Evolutionary conservation across 2,113 vertebrate species (phyloP).

Genomic region (Lophius piscatorius): DNA sequence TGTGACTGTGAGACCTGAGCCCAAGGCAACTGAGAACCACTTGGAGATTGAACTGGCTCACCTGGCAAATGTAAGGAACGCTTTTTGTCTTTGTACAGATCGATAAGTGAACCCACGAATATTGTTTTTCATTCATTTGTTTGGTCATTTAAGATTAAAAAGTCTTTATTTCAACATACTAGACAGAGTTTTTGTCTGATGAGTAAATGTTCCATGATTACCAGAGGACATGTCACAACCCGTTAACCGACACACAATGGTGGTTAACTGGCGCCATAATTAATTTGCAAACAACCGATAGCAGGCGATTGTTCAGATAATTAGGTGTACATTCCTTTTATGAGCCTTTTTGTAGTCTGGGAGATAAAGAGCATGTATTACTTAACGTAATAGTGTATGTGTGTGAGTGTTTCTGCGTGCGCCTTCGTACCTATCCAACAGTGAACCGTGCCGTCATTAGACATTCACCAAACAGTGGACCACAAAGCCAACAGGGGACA

Average conservation of each 20-base stretch:
- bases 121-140: not conserved
- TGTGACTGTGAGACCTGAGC: conserved; percentile 95
- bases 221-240: conserved; percentile 35
- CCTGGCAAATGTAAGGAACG: conserved; percentile 91
- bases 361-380: conserved; percentile 50
- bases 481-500: no score
- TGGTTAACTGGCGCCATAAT: conserved; percentile 75
- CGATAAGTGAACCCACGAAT: not conserved
- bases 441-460: no score
- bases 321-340: conserved; percentile 69
- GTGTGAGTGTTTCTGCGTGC: not conserved
- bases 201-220: conserved; percentile 34
- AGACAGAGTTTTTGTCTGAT: conserved; percentile 13
- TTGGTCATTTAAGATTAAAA: not conserved
- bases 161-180: not conserved
- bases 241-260: conserved; percentile 61
- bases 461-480: no score
- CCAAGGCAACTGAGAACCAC: conserved; percentile 87
- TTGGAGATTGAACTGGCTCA: conserved; percentile 98
- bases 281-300: conserved; percentile 64
- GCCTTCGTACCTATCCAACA: no score
- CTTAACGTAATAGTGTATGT: conserved; percentile 29
- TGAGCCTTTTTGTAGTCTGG: conserved; percentile 55
- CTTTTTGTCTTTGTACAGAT: no score
- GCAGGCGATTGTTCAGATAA: conserved; percentile 53